Percentiles rank a stretch among this genome's conserved stretches.
Conservation (phyloP, 2,888 invertebrate genomes). For the Amphipyra berbera region DNA sequence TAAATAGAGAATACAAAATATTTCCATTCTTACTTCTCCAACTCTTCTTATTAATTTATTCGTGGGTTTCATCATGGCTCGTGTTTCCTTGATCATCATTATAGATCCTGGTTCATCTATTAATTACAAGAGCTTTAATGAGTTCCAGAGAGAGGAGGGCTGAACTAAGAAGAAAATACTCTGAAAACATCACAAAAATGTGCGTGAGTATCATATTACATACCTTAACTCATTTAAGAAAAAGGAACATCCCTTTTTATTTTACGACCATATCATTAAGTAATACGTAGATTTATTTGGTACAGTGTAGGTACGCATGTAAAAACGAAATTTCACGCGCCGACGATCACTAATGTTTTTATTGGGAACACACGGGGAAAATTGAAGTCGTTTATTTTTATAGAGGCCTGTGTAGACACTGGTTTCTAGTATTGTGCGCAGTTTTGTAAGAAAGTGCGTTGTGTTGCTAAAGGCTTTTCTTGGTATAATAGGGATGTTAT, state of each 20-base stretch:
- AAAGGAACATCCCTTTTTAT: slow-evolving; percentile 40
- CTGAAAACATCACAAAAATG: slow-evolving; percentile 5
- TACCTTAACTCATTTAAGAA: slow-evolving; percentile 30
- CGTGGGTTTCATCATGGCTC: too few species aligned
- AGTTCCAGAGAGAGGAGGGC: too few species aligned
- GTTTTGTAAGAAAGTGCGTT: slow-evolving; percentile 19
- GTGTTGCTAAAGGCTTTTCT: slow-evolving; percentile 14
- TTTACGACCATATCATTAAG: slow-evolving; percentile 40
- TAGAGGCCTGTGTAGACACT: slow-evolving; percentile 62
- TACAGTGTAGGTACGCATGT: slow-evolving; percentile 59
- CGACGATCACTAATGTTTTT: slow-evolving; percentile 74
- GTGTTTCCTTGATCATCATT: too few species aligned
- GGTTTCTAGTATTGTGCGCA: slow-evolving; percentile 63
- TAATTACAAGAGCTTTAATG: too few species aligned
- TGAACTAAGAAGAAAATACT: neutral
- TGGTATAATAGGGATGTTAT: slow-evolving; percentile 21
- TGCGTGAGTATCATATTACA: neutral
- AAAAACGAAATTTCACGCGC: slow-evolving; percentile 71
- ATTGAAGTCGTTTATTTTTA: slow-evolving; percentile 70
- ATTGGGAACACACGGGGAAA: slow-evolving; percentile 70
- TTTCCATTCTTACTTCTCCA: too few species aligned
- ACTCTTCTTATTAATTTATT: too few species aligned
- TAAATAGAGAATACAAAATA: too few species aligned
- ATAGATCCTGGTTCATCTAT: too few species aligned
- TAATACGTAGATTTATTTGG: slow-evolving; percentile 46